Base-by-base conservation (phyloP, 2,797 vertebrate species). In the Tragelaphus oryx region DNA sequence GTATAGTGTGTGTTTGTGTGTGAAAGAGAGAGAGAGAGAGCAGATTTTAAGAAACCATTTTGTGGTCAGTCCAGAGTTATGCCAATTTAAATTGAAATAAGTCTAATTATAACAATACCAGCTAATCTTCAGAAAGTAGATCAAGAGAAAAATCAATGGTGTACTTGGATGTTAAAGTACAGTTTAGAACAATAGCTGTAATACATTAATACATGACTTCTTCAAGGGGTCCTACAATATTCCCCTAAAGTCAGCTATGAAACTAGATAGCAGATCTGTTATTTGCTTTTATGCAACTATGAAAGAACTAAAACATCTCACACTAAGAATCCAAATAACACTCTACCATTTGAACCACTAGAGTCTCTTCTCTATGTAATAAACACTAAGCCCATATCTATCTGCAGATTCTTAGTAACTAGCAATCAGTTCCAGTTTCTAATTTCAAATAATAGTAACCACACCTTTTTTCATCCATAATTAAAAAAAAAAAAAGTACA, bases 251-350 rank as follows among this genome's bases (percentile, higher is more conserved):
- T 59, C 4, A 93, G 7, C 10, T 12, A 48, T 33, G 76, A 83
- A 93, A 33, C 33, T 79, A 50, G 30, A 82, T 12, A 0, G 0
- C 79, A 0, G 0, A 76, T 65, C 55, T 96, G 1, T 68, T 91
- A 87, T 94, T 97, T 87, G 26, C 18, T 80, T 37, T 37, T 54
- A 85, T 52, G 8, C 91, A 20, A 95, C 96, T 97, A 96, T 12
- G 76, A 54, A 87, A 91, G 54, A 97, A 95, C 50, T 89, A 92
- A 95, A 97, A 5, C 9, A 84, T 86, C 59, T 97, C 92, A 95
- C 57, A 79, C 11, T 95, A 96, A 71, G 94, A 60, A 97, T 93
- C 6, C 89, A 96, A 98, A 97, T 91, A 96, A 93, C 41, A 54
- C 37, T 33, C 62, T 86, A 89, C 6, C 8, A 89, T 18, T 75